phyloP scores from a whole-genome alignment of 2,113 vertebrate genomes.

The Macquaria ambigua region DNA sequence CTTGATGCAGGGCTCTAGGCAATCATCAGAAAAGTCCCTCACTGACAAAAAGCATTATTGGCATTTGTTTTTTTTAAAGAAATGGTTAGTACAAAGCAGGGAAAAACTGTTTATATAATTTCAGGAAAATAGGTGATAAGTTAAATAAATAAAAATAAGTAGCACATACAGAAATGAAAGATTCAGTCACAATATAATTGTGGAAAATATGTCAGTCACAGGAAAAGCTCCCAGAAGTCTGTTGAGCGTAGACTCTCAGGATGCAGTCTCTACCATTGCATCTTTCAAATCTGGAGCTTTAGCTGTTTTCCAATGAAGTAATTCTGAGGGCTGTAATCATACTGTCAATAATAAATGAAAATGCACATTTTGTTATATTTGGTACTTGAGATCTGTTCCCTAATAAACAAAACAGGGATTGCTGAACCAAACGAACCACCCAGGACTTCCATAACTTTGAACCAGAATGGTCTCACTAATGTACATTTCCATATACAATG shows the following conservation, averaged over 20 bases:
- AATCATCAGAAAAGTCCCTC: background rate
- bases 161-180: too few relatives aligned
- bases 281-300: background rate
- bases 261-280: background rate
- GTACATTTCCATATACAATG: background rate
- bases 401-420: background rate
- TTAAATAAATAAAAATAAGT: background rate
- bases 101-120: background rate
- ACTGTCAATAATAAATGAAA: background rate
- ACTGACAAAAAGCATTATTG: background rate
- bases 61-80: background rate
- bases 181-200: background rate
- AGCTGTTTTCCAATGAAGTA: background rate
- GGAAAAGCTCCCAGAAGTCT: too few relatives aligned
- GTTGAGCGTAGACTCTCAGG: background rate
- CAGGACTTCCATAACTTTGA: background rate
- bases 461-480: background rate
- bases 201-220: background rate
- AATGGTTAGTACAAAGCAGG: background rate
- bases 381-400: background rate
- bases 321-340: background rate
- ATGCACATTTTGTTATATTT: background rate
- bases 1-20: background rate
- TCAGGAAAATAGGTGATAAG: background rate
- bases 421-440: background rate